phyloP scores from a whole-genome alignment of 2,797 vertebrate genomes.

The Notamacropus eugenii region DNA sequence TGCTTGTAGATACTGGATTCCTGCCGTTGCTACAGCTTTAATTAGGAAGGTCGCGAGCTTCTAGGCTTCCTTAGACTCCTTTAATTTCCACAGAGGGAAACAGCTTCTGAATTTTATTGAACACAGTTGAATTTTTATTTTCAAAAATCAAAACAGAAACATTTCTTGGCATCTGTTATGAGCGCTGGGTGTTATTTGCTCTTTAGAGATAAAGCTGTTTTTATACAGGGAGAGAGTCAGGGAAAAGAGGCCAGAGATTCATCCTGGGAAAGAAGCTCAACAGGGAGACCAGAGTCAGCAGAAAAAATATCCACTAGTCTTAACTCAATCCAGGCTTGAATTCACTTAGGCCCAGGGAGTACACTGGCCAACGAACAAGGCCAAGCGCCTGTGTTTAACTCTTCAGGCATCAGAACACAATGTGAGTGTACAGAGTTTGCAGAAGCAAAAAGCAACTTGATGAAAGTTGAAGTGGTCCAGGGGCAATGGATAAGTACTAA shows the following conservation, averaged over 20 bases:
- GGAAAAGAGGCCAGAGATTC: slow-evolving; percentile 84
- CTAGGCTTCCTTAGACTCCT: slow-evolving; percentile 91
- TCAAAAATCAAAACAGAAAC: slow-evolving; percentile 90
- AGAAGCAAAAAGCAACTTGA: slow-evolving; percentile 2
- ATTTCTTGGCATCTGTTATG: slow-evolving; percentile 90
- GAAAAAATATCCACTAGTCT: slow-evolving; percentile 81
- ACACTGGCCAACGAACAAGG: slow-evolving; percentile 79
- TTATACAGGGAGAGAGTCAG: slow-evolving; percentile 83
- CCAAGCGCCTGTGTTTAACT: slow-evolving; percentile 80
- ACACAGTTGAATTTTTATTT: slow-evolving; percentile 90
- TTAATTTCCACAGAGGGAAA: slow-evolving; percentile 90
- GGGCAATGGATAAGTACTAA: not conserved
- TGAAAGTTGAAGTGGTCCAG: not conserved
- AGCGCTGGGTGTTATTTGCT: slow-evolving; percentile 90
- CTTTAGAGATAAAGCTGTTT: slow-evolving; percentile 90
- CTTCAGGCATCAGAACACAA: slow-evolving; percentile 70
- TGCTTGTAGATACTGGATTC: slow-evolving; percentile 90
- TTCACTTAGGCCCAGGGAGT: slow-evolving; percentile 81
- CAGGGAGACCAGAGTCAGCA: slow-evolving; percentile 85
- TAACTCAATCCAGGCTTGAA: slow-evolving; percentile 78
- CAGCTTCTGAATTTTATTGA: slow-evolving; percentile 90
- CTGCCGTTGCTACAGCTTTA: slow-evolving; percentile 92
- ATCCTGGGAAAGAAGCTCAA: slow-evolving; percentile 85
- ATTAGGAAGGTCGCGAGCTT: slow-evolving; percentile 94
- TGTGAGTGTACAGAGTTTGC: slow-evolving; percentile 49